Percentiles rank a stretch among this genome's conserved stretches.
Evolutionary conservation across 2,113 vertebrate genomes (phyloP).

Genomic region (Bos indicus): DNA sequence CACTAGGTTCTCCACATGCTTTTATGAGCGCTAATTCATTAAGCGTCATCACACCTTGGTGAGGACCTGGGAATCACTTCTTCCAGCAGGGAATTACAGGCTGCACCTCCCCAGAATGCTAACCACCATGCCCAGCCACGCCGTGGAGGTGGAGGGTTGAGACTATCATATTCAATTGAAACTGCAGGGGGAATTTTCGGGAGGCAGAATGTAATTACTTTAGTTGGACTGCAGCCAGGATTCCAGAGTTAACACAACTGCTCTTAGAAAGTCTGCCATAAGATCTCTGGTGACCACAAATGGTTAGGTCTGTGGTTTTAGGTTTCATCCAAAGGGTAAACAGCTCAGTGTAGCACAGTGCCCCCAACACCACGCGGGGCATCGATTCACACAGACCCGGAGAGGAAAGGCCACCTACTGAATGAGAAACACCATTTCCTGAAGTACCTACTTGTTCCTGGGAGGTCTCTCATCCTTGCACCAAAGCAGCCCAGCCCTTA

Average conservation of each 20-base stretch:
- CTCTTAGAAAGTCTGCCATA: slow-evolving; percentile 73
- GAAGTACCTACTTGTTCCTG: slow-evolving; percentile 72
- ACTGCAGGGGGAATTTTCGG: slow-evolving; percentile 64
- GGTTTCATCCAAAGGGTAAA: slow-evolving; percentile 74
- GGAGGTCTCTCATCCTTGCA: slow-evolving; percentile 70
- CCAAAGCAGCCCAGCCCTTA: slow-evolving; percentile 45
- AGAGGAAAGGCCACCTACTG: slow-evolving; percentile 73
- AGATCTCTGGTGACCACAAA: slow-evolving; percentile 75
- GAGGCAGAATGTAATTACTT: slow-evolving; percentile 76
- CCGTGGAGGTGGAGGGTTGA: slow-evolving; percentile 13
- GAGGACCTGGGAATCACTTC: background rate
- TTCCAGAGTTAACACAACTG: slow-evolving; percentile 72
- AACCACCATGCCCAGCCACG: background rate
- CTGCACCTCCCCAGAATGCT: background rate
- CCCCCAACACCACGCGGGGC: slow-evolving; percentile 57
- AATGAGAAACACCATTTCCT: slow-evolving; percentile 68
- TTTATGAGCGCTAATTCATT: background rate
- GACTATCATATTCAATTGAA: slow-evolving; percentile 61
- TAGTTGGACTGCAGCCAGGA: slow-evolving; percentile 66
- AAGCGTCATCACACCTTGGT: background rate
- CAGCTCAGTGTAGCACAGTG: slow-evolving; percentile 51
- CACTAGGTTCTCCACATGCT: background rate
- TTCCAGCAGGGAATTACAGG: background rate
- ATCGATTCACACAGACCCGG: slow-evolving; percentile 60
- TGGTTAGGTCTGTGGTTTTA: slow-evolving; percentile 74